These are phyloP conservation scores for Chaetops frenatus DNA, from an alignment of 2,113 vertebrate genomes.

Conservation along the genomic window DNA sequence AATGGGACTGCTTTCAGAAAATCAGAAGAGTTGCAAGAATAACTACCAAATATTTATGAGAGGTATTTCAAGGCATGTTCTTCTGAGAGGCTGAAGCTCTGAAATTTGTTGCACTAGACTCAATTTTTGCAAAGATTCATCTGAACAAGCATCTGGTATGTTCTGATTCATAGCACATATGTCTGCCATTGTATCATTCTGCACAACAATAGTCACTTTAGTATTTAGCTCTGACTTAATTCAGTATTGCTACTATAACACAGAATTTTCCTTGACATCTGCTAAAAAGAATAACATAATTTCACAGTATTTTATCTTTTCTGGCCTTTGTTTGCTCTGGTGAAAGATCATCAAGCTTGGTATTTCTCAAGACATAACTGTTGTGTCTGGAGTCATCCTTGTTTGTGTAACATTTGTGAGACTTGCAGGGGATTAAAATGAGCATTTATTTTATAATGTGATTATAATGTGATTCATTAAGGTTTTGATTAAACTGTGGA, in stretches of 20 bases:
- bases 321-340: neutral
- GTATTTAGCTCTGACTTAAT: neutral
- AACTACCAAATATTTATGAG: slow-evolving; percentile 1
- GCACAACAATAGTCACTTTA: neutral
- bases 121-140: neutral
- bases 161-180: neutral
- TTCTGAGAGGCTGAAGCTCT: slow-evolving; percentile 9
- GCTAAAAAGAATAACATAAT: neutral
- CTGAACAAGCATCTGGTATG: neutral
- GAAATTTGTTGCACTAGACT: neutral
- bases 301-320: neutral
- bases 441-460: neutral
- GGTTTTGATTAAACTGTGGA: neutral
- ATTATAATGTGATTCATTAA: neutral
- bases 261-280: neutral
- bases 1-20: neutral
- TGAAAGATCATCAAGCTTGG: neutral
- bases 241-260: neutral
- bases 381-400: neutral
- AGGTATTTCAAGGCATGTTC: neutral
- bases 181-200: neutral
- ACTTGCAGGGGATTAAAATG: neutral
- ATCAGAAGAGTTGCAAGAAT: slow-evolving; percentile 13
- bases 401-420: neutral
- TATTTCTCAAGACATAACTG: slow-evolving; percentile 25